phyloP scores from a whole-genome alignment of 1,140 invertebrate species.

The Eurytemora carolleeae region DNA sequence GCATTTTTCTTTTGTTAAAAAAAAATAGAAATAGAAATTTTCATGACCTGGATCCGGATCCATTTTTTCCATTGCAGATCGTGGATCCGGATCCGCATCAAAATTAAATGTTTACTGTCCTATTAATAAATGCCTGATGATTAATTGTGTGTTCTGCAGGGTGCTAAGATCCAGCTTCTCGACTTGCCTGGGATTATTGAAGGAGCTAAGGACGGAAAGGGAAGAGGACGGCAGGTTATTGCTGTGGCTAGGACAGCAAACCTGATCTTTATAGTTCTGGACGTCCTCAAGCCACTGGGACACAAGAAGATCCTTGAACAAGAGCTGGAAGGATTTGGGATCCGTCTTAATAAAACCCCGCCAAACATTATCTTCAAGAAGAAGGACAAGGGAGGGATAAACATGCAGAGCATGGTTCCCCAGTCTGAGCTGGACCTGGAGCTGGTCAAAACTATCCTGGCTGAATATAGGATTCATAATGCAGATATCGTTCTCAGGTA shows the following conservation, averaged over 20 bases:
- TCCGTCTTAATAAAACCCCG: conserved; percentile 62
- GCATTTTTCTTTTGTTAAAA: too few relatives aligned
- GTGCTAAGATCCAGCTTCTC: conserved; percentile 44
- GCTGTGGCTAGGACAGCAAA: conserved; percentile 95
- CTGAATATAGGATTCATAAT: conserved; percentile 97
- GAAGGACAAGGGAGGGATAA: conserved; percentile 95
- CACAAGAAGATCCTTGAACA: conserved; percentile 92
- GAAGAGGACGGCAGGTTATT: conserved; percentile 94
- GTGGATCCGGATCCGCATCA: too few relatives aligned
- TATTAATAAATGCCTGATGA: not conserved
- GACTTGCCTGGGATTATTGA: conserved; percentile 99
- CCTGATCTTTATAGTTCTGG: conserved; percentile 92
- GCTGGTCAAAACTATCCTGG: conserved; percentile 82
- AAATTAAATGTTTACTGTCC: too few relatives aligned
- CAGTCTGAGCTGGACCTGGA: conserved; percentile 91
- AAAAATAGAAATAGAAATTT: too few relatives aligned
- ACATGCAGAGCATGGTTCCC: conserved; percentile 49
- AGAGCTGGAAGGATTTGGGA: conserved; percentile 95
- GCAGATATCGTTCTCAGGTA: conserved; percentile 57
- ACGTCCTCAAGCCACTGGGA: conserved; percentile 87
- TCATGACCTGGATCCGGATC: too few relatives aligned
- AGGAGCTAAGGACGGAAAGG: conserved; percentile 98
- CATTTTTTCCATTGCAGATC: too few relatives aligned
- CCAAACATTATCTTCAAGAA: conserved; percentile 89
- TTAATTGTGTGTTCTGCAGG: not conserved